Conservation (phyloP, 2,113 vertebrate species). For the Balaeniceps rex region DNA sequence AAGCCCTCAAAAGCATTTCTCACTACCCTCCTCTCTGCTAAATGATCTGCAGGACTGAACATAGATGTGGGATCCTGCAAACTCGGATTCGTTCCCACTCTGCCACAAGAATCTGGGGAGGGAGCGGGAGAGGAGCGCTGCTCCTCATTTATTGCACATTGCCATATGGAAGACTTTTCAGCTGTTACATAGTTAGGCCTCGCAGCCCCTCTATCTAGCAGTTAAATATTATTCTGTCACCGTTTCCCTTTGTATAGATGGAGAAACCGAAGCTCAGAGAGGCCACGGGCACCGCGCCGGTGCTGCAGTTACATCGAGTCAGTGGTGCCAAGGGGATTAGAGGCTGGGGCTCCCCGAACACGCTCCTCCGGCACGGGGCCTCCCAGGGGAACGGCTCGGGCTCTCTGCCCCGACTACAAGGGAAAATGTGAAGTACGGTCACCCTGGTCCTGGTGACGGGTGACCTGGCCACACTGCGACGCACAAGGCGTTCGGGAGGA, state of each 20-base stretch:
- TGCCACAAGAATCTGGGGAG: background rate
- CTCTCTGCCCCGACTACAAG: background rate
- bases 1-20: background rate
- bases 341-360: background rate
- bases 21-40: background rate
- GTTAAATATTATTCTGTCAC: background rate
- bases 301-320: background rate
- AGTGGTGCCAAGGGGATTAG: background rate
- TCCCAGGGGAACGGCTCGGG: background rate
- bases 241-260: background rate
- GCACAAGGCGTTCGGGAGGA: background rate
- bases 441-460: background rate
- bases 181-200: background rate
- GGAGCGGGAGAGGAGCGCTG: background rate
- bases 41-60: background rate
- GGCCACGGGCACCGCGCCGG: background rate
- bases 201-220: background rate
- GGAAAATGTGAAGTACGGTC: background rate
- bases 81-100: background rate
- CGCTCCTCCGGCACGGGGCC: background rate
- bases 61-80: background rate
- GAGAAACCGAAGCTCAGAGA: background rate
- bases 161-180: background rate
- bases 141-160: background rate
- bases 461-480: rapidly evolving